A percentile compares a stretch with the other conserved stretches of the same genome.
These are phyloP conservation scores for Aporophyla lueneburgensis DNA, from an alignment of 2,888 invertebrate genomes.

Conservation along the genomic window DNA sequence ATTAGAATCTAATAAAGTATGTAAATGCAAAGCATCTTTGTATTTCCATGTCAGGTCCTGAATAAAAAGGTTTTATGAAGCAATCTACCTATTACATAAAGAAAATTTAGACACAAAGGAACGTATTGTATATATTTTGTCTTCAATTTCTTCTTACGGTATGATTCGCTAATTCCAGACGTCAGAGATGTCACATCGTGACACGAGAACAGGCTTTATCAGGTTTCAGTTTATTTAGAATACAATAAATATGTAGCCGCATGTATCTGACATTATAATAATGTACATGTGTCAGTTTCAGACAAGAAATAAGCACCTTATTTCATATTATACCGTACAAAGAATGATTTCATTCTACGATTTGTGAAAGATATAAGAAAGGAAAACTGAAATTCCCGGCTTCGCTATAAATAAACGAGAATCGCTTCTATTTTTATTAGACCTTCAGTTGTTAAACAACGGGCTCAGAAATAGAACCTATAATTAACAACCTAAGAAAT, in stretches of 20 bases:
- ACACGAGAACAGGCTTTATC: slow-evolving; percentile 50
- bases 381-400: not conserved
- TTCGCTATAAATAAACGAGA: slow-evolving; percentile 3
- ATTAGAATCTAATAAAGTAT: slow-evolving; percentile 51
- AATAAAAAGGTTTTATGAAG: slow-evolving; percentile 36
- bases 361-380: slow-evolving; percentile 8
- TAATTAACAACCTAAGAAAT: slow-evolving; percentile 17
- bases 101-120: slow-evolving; percentile 49
- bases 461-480: not conserved
- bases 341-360: not conserved
- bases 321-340: slow-evolving; percentile 4
- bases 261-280: slow-evolving; percentile 11
- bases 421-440: slow-evolving; percentile 18
- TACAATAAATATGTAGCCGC: slow-evolving; percentile 20
- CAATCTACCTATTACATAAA: slow-evolving; percentile 47
- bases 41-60: slow-evolving; percentile 18
- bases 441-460: not conserved
- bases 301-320: not conserved
- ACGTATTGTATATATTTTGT: slow-evolving; percentile 38
- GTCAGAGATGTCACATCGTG: slow-evolving; percentile 44
- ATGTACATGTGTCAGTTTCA: slow-evolving; percentile 4
- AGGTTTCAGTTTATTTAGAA: slow-evolving; percentile 49
- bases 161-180: slow-evolving; percentile 46
- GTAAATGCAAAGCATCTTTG: slow-evolving; percentile 1
- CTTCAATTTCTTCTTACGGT: slow-evolving; percentile 33